Conservation (phyloP, 2,113 vertebrate species). For the Orientallactaga bullata region DNA sequence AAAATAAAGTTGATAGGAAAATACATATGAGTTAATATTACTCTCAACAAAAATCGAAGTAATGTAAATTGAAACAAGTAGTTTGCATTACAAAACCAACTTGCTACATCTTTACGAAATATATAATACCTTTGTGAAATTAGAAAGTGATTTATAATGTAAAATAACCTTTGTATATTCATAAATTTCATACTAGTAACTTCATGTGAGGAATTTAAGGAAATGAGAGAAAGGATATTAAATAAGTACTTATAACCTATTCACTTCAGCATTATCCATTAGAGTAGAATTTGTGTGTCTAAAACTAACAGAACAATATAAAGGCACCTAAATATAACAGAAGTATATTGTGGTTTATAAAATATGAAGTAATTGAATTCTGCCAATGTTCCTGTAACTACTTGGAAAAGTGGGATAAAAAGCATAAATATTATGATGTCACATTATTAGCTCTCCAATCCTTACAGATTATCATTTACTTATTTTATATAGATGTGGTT, state of each 20-base stretch:
- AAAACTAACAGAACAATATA: neutral
- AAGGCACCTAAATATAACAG: neutral
- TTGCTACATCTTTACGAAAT: neutral
- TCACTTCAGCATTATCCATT: neutral
- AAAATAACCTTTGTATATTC: neutral
- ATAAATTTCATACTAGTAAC: neutral
- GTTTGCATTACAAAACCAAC: neutral
- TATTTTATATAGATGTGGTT: neutral
- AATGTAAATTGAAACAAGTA: neutral
- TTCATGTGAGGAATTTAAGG: neutral
- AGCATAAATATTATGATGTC: neutral
- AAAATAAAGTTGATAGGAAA: neutral
- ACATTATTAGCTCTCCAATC: slow-evolving; percentile 9
- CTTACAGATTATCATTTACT: neutral
- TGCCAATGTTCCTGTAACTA: neutral
- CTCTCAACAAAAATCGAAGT: neutral
- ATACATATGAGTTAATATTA: neutral
- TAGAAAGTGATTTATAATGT: too few species aligned
- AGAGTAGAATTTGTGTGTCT: neutral
- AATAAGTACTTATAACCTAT: neutral
- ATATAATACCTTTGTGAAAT: neutral
- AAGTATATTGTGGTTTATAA: neutral
- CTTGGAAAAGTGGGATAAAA: neutral
- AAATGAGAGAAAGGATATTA: neutral
- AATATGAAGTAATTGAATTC: neutral